Evolutionary conservation across 2,797 vertebrate genomes (phyloP), one percentile per base, ranked within the genome.

Genomic region (Siniperca undulata): DNA sequence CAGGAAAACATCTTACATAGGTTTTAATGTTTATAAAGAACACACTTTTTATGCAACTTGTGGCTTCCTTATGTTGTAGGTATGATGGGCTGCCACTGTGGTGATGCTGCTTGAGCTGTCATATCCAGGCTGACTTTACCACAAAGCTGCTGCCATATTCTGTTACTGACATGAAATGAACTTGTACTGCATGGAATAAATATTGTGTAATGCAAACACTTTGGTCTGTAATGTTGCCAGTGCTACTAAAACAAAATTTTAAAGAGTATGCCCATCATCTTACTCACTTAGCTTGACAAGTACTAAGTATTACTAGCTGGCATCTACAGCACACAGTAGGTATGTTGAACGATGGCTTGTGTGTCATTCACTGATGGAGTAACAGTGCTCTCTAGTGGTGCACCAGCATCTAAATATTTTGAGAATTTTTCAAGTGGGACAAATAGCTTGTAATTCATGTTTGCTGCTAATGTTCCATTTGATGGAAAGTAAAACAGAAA

Each of bases 171-270:
- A 59, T 85, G 20, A 83, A 67, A 62, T 84, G 2, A 74, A 85
- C 22, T 66, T 81, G 50, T 89, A 36, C 84, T 92, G 91, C 86
- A 91, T 93, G 88, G 24, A 94, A 91, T 91, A 91, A 91, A 92
- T 27, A 60, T 36, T 83, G 62, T 82, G 53, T 62, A 62, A 83
- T 82, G 38, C 38, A 80, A 77, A 52, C 27, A 40, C 3, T 74
- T 38, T 83, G 53, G n/a, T 83, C 42, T 84, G 11, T 86, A 8
- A 67, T 60, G 34, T 76, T 82, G 7, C 0, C 17, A 46, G 1
- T 60, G 40, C 7, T 59, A 14, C n/a, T 68, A 0, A 19, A 30
- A 50, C 9, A 40, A 7, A 34, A 3, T 36, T 38, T 44, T 48
- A 19, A 42, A 5, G 1, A 30, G 13, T 19, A 13, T 52, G 34